These are phyloP conservation scores for Ostrea edulis DNA, from an alignment of 1,140 invertebrate species.

Conservation along the genomic window DNA sequence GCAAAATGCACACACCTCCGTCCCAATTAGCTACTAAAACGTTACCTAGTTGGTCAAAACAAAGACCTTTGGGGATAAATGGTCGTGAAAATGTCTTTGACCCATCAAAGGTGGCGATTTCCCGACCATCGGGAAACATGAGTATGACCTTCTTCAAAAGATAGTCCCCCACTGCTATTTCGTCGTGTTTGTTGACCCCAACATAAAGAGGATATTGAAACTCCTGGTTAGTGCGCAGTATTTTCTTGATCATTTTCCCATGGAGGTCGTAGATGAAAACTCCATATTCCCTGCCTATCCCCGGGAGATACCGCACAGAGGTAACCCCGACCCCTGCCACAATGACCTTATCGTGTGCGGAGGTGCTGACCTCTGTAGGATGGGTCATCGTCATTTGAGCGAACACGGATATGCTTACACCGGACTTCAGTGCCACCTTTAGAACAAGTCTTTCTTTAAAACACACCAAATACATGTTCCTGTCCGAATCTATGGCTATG, in stretches of 20 bases:
- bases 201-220: constrained; percentile 36
- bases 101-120: constrained; percentile 17
- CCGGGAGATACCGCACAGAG: neutral
- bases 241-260: constrained; percentile 26
- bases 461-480: constrained; percentile 31
- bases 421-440: neutral
- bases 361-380: constrained; percentile 14
- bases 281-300: constrained; percentile 8
- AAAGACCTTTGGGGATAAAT: constrained; percentile 37
- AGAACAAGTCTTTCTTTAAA: constrained; percentile 30
- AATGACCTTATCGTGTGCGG: neutral
- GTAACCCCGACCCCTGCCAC: constrained; percentile 12
- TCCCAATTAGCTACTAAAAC: constrained; percentile 40
- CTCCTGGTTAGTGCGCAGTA: neutral
- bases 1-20: constrained; percentile 10
- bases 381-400: neutral
- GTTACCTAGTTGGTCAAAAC: constrained; percentile 34
- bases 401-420: neutral
- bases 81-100: constrained; percentile 2
- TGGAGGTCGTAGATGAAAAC: constrained; percentile 9
- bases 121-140: neutral
- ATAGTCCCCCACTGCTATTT: constrained; percentile 44
- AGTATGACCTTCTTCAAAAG: constrained; percentile 11
- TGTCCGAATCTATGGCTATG: neutral
- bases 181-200: neutral